Evolutionary conservation across 1,140 invertebrate genomes (phyloP).

Genomic region (Achroia grisella): DNA sequence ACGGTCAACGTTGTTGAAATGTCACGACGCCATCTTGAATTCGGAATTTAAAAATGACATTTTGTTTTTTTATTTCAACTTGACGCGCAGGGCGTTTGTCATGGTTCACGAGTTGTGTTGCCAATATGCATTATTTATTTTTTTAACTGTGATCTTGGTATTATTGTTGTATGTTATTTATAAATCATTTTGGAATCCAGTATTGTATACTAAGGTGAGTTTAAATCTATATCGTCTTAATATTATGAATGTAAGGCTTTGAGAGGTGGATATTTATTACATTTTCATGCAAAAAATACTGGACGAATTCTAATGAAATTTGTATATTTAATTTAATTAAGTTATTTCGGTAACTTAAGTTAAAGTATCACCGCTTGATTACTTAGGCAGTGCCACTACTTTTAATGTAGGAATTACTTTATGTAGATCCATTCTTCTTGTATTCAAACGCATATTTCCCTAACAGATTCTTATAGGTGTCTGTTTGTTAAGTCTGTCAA

Average conservation of each 20-base stretch:
- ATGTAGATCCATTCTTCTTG: too few species aligned
- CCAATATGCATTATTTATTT: slow-evolving; percentile 16
- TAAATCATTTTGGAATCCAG: slow-evolving; percentile 39
- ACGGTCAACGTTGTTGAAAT: neutral
- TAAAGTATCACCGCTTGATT: too few species aligned
- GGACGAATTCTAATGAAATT: too few species aligned
- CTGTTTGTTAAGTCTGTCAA: too few species aligned
- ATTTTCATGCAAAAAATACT: too few species aligned
- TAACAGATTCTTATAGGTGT: too few species aligned
- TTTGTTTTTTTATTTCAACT: slow-evolving; percentile 18
- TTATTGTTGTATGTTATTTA: slow-evolving; percentile 28
- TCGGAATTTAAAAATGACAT: slow-evolving; percentile 15
- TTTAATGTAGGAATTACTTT: too few species aligned
- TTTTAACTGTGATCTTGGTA: slow-evolving; percentile 19
- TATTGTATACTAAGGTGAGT: slow-evolving; percentile 38
- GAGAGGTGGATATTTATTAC: too few species aligned
- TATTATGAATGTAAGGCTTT: neutral
- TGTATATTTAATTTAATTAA: too few species aligned
- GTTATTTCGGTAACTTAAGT: too few species aligned
- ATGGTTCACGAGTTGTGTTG: slow-evolving; percentile 17
- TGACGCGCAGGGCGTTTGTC: slow-evolving; percentile 9
- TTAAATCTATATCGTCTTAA: neutral
- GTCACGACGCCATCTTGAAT: slow-evolving; percentile 11
- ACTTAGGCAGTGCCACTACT: too few species aligned
- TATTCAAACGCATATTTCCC: too few species aligned